A percentile compares a stretch with the other conserved stretches of the same genome.
phyloP scores from a whole-genome alignment of 2,888 invertebrate genomes.

The Plagodis dolabraria region DNA sequence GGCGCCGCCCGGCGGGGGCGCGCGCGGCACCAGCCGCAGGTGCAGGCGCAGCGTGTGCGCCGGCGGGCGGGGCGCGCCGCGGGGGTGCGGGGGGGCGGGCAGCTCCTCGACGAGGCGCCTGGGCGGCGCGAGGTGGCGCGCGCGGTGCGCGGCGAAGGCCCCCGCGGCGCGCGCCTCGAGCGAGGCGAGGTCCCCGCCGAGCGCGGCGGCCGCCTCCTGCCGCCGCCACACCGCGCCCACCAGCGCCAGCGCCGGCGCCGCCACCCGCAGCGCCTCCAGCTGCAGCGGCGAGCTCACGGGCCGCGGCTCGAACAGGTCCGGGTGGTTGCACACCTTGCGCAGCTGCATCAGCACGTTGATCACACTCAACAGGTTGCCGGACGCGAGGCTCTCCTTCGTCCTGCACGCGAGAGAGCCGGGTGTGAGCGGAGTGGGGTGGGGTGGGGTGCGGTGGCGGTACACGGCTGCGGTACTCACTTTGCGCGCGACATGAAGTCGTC shows the following conservation, averaged over 20 bases:
- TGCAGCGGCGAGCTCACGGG: slow-evolving; percentile 97
- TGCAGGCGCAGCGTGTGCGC: slow-evolving; percentile 42
- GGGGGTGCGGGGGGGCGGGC: slow-evolving; percentile 75
- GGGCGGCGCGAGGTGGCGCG: slow-evolving; percentile 89
- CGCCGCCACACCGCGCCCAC: slow-evolving; percentile 84
- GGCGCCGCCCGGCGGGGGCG: slow-evolving; percentile 44
- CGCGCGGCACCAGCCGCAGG: slow-evolving; percentile 49
- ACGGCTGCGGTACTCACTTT: slow-evolving; percentile 87
- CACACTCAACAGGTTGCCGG: slow-evolving; percentile 97
- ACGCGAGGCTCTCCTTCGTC: slow-evolving; percentile 96
- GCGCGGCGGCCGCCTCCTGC: slow-evolving; percentile 90
- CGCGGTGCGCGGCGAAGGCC: slow-evolving; percentile 94
- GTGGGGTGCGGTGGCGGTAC: not conserved
- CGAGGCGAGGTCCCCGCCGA: slow-evolving; percentile 87
- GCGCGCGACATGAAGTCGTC: slow-evolving; percentile 99
- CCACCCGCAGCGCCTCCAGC: slow-evolving; percentile 90
- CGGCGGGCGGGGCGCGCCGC: slow-evolving; percentile 38
- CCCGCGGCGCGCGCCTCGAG: slow-evolving; percentile 87
- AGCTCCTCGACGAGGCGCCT: slow-evolving; percentile 66
- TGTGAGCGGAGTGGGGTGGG: slow-evolving; percentile 16
- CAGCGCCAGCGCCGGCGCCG: slow-evolving; percentile 89
- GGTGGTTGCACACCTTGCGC: slow-evolving; percentile 99
- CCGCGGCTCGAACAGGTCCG: slow-evolving; percentile 98
- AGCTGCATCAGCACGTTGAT: slow-evolving; percentile 99
- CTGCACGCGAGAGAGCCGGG: slow-evolving; percentile 71